A percentile compares a stretch with the other conserved stretches of the same genome.
These are phyloP conservation scores for Agrenia bidenticulata DNA, from an alignment of 2,888 invertebrate genomes.

Conservation along the genomic window DNA sequence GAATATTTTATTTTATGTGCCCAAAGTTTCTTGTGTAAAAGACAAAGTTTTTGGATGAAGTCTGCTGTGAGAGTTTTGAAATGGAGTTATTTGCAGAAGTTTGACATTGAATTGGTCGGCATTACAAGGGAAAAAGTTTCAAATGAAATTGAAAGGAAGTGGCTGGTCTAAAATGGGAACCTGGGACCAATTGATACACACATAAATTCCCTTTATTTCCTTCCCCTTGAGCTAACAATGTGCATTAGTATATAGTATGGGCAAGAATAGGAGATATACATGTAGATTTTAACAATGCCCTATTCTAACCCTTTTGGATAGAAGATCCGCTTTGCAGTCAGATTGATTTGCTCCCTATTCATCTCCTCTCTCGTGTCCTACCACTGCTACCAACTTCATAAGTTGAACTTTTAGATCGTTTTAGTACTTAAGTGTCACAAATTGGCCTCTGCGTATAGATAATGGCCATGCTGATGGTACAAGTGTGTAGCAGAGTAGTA, in stretches of 20 bases:
- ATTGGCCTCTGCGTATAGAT: conserved; percentile 6
- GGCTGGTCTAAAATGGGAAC: conserved; percentile 16
- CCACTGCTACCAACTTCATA: conserved; percentile 1
- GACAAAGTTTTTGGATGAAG: conserved; percentile 5
- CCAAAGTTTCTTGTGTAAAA: not conserved
- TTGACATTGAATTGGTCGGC: conserved; percentile 12
- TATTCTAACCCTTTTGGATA: too few relatives aligned
- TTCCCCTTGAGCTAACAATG: conserved; percentile 20
- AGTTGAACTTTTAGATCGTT: conserved; percentile 7
- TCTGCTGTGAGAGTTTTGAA: not conserved
- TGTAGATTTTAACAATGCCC: conserved; percentile 2
- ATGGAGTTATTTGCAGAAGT: conserved; percentile 11
- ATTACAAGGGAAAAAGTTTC: conserved; percentile 15
- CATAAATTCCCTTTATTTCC: conserved; percentile 21
- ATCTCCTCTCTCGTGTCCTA: not conserved
- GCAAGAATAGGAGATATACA: not conserved
- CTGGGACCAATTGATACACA: conserved; percentile 21
- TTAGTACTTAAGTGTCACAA: conserved; percentile 18
- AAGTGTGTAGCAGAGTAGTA: not conserved
- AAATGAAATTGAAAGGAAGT: conserved; percentile 13
- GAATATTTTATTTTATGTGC: conserved; percentile 15
- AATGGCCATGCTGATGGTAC: not conserved
- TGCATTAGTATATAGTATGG: not conserved
- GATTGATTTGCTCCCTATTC: conserved; percentile 2
- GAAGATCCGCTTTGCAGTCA: not conserved